Base-by-base conservation (phyloP, 1,140 invertebrate genomes). In the Drosophila willistoni region DNA sequence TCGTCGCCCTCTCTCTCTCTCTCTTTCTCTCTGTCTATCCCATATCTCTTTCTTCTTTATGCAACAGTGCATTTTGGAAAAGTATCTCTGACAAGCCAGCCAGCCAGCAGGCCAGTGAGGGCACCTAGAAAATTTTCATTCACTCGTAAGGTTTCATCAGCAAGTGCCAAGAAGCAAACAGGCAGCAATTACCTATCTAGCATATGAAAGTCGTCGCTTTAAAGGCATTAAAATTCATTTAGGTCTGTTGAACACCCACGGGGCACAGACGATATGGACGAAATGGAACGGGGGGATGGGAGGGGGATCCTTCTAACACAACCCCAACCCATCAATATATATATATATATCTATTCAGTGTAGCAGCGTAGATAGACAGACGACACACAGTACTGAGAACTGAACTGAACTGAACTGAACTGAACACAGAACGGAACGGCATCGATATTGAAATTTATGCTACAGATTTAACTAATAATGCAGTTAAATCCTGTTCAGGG, bases 401-500 rank as follows among this genome's bases (percentile, higher is more conserved):
- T 29, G 29, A 29, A 29, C 29, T 29, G 29, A 29, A 29, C 29
- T n/a, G 29, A 29, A 29, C 29, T 29, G 29, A 29, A 29, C 29
- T 29, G 29, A 29, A 29, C 29, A 51, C 64, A n/a, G 51, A 66
- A 54, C 29, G 47, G 14, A n/a, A 25, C 65, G 71, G 65, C 84
- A 89, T 81, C 84, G 77, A 87, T 87, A 89, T 89, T 89, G 80
- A 89, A 89, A 89, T 89, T 89, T 84, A 89, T 89, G 85, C 81
- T 76, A 81, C 77, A 79, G 77, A 84, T 89, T 84, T 81, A 89
- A 84, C 80, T 84, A 89, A 89, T 89, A 89, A 89, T 89, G 80
- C 85, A 89, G 80, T 87, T 87, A 87, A 87, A 81, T 87, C 84
- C 80, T 73, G 72, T 87, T 81, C 25, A 44, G 59, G 44, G 44